Conservation (phyloP, 2,888 invertebrate species). For the Rapana venosa region DNA sequence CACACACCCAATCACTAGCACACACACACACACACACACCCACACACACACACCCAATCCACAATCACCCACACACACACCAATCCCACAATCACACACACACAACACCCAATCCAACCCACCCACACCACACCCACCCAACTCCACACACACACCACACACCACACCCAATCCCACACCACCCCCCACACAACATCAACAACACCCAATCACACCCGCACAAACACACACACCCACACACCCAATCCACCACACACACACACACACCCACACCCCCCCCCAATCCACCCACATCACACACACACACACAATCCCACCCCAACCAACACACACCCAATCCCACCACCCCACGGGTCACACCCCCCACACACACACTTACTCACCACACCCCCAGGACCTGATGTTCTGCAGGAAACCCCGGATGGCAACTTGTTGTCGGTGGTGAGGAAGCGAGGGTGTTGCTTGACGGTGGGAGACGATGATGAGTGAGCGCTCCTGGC, state of each 20-base stretch:
- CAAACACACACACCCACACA: neutral
- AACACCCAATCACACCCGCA: neutral
- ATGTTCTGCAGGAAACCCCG: conserved; percentile 73
- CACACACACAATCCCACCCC: neutral
- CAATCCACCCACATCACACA: neutral
- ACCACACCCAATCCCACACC: neutral
- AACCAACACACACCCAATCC: neutral
- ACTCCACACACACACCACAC: neutral
- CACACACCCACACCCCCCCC: neutral
- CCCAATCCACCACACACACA: neutral
- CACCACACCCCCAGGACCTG: conserved; percentile 52
- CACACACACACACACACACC: neutral
- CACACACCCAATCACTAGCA: neutral
- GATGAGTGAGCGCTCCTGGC: conserved; percentile 72
- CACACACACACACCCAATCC: neutral
- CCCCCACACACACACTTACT: neutral
- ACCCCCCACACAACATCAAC: neutral
- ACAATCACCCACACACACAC: too few species aligned
- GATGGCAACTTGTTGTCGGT: conserved; percentile 66
- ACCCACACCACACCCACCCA: too few species aligned
- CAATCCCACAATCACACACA: too few species aligned
- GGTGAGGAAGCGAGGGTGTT: conserved; percentile 50
- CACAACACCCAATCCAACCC: too few species aligned
- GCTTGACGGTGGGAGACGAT: conserved; percentile 74
- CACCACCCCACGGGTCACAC: neutral